Percentiles rank a stretch among this genome's conserved stretches.
Conservation (phyloP, 2,797 vertebrate species). For the Pelodytes ibericus region DNA sequence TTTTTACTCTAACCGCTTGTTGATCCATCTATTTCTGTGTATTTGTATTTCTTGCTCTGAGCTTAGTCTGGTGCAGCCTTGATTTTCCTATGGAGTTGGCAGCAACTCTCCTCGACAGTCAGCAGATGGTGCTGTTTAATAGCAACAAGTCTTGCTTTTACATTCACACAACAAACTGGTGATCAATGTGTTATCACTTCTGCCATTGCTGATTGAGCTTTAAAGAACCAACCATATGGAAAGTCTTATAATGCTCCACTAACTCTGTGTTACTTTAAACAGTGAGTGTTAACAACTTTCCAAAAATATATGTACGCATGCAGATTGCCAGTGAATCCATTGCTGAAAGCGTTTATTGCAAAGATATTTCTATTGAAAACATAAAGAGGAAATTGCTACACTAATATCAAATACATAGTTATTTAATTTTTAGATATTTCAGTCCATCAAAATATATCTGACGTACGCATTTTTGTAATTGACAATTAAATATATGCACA, state of each 20-base stretch:
- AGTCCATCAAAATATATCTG: background rate
- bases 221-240: conserved; percentile 61
- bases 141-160: conserved; percentile 4
- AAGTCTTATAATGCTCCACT: conserved; percentile 63
- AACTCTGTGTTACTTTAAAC: conserved; percentile 62
- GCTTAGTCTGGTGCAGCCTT: background rate
- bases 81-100: background rate
- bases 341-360: background rate
- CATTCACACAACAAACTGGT: conserved; percentile 41
- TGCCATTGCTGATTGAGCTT: conserved; percentile 58
- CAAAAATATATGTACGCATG: conserved; percentile 57
- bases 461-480: background rate
- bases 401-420: background rate
- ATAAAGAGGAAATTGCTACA: background rate
- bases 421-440: background rate
- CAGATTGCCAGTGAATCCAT: conserved; percentile 38
- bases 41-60: background rate
- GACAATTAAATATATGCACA: background rate
- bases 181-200: conserved; percentile 56
- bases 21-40: too few relatives aligned
- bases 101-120: conserved; percentile 37
- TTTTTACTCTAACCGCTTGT: too few relatives aligned
- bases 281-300: conserved; percentile 53
- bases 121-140: conserved; percentile 74
- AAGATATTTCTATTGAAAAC: background rate